A percentile compares a stretch with the other conserved stretches of the same genome.
Evolutionary conservation across 2,888 invertebrate species (phyloP).

Genomic region (Lissocephala sabroskyi): DNA sequence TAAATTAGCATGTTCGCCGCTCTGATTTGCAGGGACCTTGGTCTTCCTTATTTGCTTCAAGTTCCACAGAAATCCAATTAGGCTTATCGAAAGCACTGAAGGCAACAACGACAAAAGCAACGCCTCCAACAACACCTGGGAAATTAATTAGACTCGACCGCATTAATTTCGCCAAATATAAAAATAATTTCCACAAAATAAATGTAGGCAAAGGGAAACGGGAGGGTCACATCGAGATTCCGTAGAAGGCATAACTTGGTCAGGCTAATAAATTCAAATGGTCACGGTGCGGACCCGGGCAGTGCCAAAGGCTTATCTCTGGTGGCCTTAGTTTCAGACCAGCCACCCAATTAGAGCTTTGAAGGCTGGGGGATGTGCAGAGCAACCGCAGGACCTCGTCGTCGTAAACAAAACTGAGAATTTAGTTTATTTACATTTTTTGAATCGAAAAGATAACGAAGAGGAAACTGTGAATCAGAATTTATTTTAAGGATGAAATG

Average conservation of each 20-base stretch:
- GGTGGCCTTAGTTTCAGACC: slow-evolving; percentile 18
- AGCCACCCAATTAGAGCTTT: slow-evolving; percentile 49
- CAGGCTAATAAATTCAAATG: slow-evolving; percentile 53
- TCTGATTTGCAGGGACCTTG: neutral
- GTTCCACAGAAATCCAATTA: slow-evolving; percentile 65
- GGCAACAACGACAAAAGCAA: slow-evolving; percentile 20
- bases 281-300: slow-evolving; percentile 11
- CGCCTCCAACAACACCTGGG: slow-evolving; percentile 67
- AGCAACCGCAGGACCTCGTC: no score
- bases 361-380: no score
- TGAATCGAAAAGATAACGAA: no score
- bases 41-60: slow-evolving; percentile 10
- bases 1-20: neutral
- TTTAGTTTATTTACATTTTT: slow-evolving; percentile 43
- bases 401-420: no score
- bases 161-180: slow-evolving; percentile 58
- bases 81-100: slow-evolving; percentile 50
- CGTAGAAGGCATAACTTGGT: slow-evolving; percentile 22
- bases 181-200: slow-evolving; percentile 22
- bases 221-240: slow-evolving; percentile 28
- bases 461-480: no score
- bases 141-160: slow-evolving; percentile 67
- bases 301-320: slow-evolving; percentile 39
- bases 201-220: slow-evolving; percentile 7
- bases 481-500: no score